phyloP scores from a whole-genome alignment of 2,797 vertebrate species.

The Amniataba percoides region DNA sequence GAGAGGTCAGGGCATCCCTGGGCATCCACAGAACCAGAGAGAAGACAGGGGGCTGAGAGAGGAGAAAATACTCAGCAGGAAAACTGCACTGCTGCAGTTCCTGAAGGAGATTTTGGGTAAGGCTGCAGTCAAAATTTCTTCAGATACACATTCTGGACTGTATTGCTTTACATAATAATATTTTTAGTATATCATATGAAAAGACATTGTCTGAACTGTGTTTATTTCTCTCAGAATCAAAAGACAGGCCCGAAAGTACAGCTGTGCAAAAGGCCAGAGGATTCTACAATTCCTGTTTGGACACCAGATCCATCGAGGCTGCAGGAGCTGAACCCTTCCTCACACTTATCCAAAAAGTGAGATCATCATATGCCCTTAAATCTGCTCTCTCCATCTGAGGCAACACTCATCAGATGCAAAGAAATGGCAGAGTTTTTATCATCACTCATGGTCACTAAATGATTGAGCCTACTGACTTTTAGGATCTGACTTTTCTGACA shows the following conservation, averaged over 20 bases:
- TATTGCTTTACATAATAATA: neutral
- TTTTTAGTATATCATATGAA: neutral
- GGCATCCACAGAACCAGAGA: slow-evolving; percentile 55
- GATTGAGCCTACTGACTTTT: neutral
- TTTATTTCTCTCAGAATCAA: slow-evolving; percentile 62
- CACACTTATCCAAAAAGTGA: slow-evolving; percentile 89
- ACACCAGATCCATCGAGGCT: slow-evolving; percentile 84
- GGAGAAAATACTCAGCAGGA: slow-evolving; percentile 79
- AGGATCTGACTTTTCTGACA: neutral
- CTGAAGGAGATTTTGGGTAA: slow-evolving; percentile 90
- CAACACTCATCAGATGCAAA: neutral
- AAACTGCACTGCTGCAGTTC: slow-evolving; percentile 84
- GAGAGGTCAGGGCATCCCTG: slow-evolving; percentile 52
- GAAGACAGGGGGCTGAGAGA: slow-evolving; percentile 32
- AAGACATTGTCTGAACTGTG: neutral
- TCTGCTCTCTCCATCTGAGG: neutral
- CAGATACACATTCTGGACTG: neutral
- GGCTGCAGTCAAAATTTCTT: slow-evolving; percentile 6
- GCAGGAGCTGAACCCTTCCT: slow-evolving; percentile 86
- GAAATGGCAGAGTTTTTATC: neutral
- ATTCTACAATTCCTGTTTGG: slow-evolving; percentile 92
- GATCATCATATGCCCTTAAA: slow-evolving; percentile 8
- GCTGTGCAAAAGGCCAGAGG: slow-evolving; percentile 87
- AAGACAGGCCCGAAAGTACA: slow-evolving; percentile 51
- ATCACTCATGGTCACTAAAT: neutral